Percentiles rank a stretch among this genome's conserved stretches.
Evolutionary conservation across 2,797 vertebrate species (phyloP).

Genomic region (Poeciliopsis gracilis): DNA sequence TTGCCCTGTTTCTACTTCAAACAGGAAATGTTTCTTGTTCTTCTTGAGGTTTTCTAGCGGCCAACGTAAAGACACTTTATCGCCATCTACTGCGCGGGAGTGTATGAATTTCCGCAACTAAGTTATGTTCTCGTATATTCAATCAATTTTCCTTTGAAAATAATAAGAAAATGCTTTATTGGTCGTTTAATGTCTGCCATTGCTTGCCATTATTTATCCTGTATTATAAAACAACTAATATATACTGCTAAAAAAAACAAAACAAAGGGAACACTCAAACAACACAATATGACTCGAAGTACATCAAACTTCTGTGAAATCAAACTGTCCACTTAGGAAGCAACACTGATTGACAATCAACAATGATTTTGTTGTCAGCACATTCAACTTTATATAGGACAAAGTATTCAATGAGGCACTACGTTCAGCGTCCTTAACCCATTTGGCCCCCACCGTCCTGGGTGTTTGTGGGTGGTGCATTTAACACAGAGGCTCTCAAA

Average conservation of each 20-base stretch:
- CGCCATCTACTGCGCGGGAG: neutral
- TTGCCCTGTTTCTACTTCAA: slow-evolving; percentile 3
- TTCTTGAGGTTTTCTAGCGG: neutral
- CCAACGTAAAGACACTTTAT: neutral
- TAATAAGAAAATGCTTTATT: neutral
- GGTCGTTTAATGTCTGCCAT: neutral
- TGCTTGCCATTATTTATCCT: too few species aligned
- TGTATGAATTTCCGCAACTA: neutral
- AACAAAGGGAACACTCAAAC: too few species aligned
- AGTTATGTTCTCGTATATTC: neutral
- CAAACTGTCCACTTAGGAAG: too few species aligned
- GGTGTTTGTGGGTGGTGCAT: slow-evolving; percentile 73
- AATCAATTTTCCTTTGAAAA: neutral
- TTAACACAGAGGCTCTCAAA: slow-evolving; percentile 44
- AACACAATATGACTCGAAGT: too few species aligned
- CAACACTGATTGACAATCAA: too few species aligned
- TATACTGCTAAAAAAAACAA: too few species aligned
- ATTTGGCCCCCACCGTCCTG: slow-evolving; percentile 6
- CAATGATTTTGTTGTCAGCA: too few species aligned
- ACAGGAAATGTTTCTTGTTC: slow-evolving; percentile 27
- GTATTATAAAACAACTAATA: too few species aligned
- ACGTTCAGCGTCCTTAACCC: neutral
- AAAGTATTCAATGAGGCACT: too few species aligned
- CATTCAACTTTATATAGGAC: too few species aligned
- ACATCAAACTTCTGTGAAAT: too few species aligned